Conservation (phyloP, 2,113 vertebrate genomes). For the Cryptomyrus ogoouensis region DNA sequence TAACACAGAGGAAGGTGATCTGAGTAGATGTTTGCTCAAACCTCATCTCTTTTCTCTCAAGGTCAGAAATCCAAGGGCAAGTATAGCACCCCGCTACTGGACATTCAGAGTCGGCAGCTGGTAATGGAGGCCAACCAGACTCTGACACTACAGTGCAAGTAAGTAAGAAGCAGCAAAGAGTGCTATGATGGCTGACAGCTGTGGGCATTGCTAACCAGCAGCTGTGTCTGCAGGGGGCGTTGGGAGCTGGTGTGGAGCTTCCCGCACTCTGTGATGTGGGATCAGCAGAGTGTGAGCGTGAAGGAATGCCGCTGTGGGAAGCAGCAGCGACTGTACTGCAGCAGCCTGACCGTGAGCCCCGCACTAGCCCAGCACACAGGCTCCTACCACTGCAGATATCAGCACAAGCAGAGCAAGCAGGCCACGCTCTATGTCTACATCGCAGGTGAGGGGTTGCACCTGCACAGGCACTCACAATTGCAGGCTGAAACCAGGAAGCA, state of each 20-base stretch:
- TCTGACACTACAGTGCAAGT: constrained; percentile 86
- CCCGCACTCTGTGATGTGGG: constrained; percentile 62
- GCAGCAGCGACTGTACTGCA: constrained; percentile 69
- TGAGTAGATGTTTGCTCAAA: neutral
- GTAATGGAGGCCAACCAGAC: constrained; percentile 73
- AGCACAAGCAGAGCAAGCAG: constrained; percentile 52
- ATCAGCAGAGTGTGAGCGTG: constrained; percentile 61
- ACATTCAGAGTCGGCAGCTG: constrained; percentile 65
- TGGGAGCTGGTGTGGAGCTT: constrained; percentile 76
- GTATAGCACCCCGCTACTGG: constrained; percentile 73
- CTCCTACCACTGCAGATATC: constrained; percentile 75
- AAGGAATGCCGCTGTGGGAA: constrained; percentile 68
- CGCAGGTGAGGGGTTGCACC: constrained; percentile 73
- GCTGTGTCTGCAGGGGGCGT: constrained; percentile 67
- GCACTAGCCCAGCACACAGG: constrained; percentile 76
- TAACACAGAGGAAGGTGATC: neutral
- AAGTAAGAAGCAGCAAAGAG: constrained; percentile 41
- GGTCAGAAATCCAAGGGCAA: constrained; percentile 60
- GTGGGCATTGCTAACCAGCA: neutral
- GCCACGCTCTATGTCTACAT: constrained; percentile 82
- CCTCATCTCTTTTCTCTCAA: constrained; percentile 41
- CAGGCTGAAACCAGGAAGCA: neutral
- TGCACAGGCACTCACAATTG: neutral
- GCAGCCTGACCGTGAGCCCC: constrained; percentile 64
- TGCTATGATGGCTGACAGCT: neutral